These are phyloP conservation scores for Dissostichus mawsoni DNA, from an alignment of 2,113 vertebrate species.

Conservation along the genomic window DNA sequence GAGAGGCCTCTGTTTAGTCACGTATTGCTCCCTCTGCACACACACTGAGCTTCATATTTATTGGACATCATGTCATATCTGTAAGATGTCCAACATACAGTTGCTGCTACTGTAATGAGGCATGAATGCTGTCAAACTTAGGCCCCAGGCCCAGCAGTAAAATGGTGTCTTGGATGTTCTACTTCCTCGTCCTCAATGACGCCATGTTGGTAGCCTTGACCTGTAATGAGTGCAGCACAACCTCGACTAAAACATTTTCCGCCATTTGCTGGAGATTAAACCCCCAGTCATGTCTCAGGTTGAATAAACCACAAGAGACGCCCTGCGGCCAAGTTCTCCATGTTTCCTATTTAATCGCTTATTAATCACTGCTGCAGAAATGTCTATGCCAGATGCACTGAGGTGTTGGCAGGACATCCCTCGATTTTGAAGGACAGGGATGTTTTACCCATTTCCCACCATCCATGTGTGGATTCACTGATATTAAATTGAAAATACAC, in stretches of 20 bases:
- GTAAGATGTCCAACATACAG: conserved; percentile 36
- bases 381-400: conserved; percentile 72
- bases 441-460: conserved; percentile 77
- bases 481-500: conserved; percentile 73
- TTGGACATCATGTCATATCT: conserved; percentile 40
- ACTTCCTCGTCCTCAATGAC: conserved; percentile 49
- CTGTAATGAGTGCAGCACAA: conserved; percentile 3
- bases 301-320: conserved; percentile 9
- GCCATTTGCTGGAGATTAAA: conserved; percentile 1
- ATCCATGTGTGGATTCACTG: conserved; percentile 52
- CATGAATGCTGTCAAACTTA: conserved; percentile 14
- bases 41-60: conserved; percentile 4
- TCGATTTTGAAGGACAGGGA: conserved; percentile 62
- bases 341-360: conserved; percentile 27
- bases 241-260: neutral
- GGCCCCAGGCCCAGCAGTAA: conserved; percentile 26
- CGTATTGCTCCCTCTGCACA: neutral
- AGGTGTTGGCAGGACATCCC: conserved; percentile 69
- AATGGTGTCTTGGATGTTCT: conserved; percentile 28
- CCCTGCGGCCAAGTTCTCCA: conserved; percentile 14
- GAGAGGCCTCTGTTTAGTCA: neutral
- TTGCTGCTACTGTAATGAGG: conserved; percentile 29
- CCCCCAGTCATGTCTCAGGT: neutral
- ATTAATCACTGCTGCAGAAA: conserved; percentile 63
- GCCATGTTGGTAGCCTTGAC: conserved; percentile 44